Base-by-base conservation (phyloP, 1,140 invertebrate species). In the Heliconius eleuchia region DNA sequence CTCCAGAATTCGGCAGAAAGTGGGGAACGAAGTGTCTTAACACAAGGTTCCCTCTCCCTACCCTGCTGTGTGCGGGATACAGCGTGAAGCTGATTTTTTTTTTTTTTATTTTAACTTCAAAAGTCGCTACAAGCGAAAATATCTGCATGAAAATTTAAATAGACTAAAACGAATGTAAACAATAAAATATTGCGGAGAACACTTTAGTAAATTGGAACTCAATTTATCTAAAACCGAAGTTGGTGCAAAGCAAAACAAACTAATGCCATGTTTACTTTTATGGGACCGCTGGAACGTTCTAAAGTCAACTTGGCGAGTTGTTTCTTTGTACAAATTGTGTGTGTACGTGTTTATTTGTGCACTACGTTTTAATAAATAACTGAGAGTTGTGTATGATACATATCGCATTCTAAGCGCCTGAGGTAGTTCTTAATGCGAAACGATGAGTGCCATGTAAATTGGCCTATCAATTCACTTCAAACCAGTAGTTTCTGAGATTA, bases 161-260 rank as follows among this genome's bases (percentile, higher is more conserved):
- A 72, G 37, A 72, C 70, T 55, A 77, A 71, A 77, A 71, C 76
- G 19, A 57, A 75, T 39, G 72, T 75, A 79, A 66, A 57, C 30
- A 39, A 37, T 75, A 57, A 66, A 76, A 42, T 76, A 55, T 52
- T 79, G 55, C 77, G 42, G 46, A 74, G 73, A 75, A 74, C 78
- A 79, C 78, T 79, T 71, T 52, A 75, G 57, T 19, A 75, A 79
- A 79, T 79, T 79, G 78, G 73, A 75, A 37, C 46, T 79, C 78
- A 75, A 79, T 79, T 79, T 79, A 60, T 79, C 57, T 71, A 74
- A 79, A 75, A 50, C 27, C 72, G 27, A 76, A 80, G 73, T 80
- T 72, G 27, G 66, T 80, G 23, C 71, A 72, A 76, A 75, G 60
- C 46, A 71, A 77, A 80, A 77, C 75, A 80, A 80, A 80, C 79